Base-by-base conservation (phyloP, 2,113 vertebrate genomes). In the Gulo gulo region DNA sequence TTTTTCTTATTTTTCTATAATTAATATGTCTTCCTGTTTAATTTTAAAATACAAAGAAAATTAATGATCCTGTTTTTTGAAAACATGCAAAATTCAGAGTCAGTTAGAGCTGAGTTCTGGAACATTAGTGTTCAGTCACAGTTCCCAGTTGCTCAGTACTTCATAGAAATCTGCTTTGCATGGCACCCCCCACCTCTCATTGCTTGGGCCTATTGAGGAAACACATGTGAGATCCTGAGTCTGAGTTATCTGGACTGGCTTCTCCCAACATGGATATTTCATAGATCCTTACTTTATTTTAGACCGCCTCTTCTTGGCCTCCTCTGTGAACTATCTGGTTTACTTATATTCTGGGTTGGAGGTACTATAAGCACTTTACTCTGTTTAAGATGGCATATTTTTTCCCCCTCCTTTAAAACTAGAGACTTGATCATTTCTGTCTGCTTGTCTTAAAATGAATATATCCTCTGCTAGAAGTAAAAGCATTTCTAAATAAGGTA, bases 321-420 rank as follows among this genome's bases (percentile, higher is more conserved):
- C 67, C 24, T 47, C 16, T 63, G 15, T 59, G 63, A 94, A 73
- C 87, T 86, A 6, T 52, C n/a, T 45, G 47, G 63, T 45, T 80
- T 50, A 59, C 23, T 81, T 91, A 29, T 90, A 21, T 85, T 61
- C 23, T 80, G 24, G 31, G 20, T 76, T 61, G 39, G 57, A 84
- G 78, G 73, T 6, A 24, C 31, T 91, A 9, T 86, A 87, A 36
- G 13, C 47, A 24, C 36, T 45, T 74, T 26, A 23, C 36, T 23
- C n/a, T 86, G 29, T 63, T 78, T 52, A 52, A 73, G 73, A 94
- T 86, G 81, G 65, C 71, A 45, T 81, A 76, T 13, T 47, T 47
- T 85, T 79, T 34, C 42, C 14, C 29, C 45, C 74, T 31, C 21
- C 45, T 55, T 86, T 21, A 47, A 52, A 86, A 63, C 63, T 18